Evolutionary conservation across 1,140 invertebrate genomes (phyloP), one percentile per base, ranked within the genome.

Genomic region (Cyclina sinensis): DNA sequence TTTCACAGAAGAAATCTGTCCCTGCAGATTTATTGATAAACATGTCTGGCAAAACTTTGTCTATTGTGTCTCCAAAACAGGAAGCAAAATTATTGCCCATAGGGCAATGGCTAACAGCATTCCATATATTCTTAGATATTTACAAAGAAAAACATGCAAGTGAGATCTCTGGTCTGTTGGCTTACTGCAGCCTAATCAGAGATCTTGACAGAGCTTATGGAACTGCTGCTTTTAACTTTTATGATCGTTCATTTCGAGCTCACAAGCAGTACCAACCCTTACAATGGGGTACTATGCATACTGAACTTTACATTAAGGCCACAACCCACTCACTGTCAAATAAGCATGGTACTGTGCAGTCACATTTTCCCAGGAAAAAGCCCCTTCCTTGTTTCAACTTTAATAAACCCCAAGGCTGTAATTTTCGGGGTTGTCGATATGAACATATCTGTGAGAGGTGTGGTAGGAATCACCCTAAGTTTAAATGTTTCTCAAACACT

Each of bases 201-300:
- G 70, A 74, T 30, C 70, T 39, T 18, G 70, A 39, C 5, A 74
- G 70, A 27, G 70, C 37, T 18, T 74, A 74, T 48, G 70, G 32
- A 7, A 21, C 35, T n/a, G 70, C 70, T 11, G 70, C 70, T 18
- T 74, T 74, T 24, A 37, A 74, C 30, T 39, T 39, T 37, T 74
- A 74, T 39, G 70, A 74, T 21, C 18, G 70, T 18, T 21, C 32
- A 2, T 74, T 74, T 30, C 70, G 70, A 7, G 70, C 70, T 2
- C 70, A 74, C n/a, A 9, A 30, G 18, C 70, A 74, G 35, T 24
- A 21, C 7, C 70, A 74, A 27, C 4, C 43, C 1, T 48, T 74
- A 30, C 32, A 32, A 3, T 39, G 70, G 70, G 70, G 70, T 32
- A 39, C 27, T 39, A 39, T 74, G 43, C 37, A 74, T 21, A 43